phyloP scores from a whole-genome alignment of 1,140 invertebrate genomes.

The Arctopsyche grandis region DNA sequence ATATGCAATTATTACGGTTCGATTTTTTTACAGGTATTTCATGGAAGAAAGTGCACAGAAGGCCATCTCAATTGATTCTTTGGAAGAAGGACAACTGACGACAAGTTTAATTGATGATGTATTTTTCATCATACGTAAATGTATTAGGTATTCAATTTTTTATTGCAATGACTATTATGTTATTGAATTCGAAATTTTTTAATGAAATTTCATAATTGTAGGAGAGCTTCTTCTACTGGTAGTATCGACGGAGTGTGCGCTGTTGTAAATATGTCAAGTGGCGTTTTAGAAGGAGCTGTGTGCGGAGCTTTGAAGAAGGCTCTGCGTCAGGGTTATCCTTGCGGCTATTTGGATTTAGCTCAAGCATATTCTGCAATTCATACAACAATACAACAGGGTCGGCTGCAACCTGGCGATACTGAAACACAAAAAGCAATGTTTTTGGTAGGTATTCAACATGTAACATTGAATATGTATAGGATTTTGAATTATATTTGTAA shows the following conservation, averaged over 20 bases:
- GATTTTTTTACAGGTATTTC: conserved; percentile 83
- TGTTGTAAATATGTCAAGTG: conserved; percentile 93
- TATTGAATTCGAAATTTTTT: not conserved
- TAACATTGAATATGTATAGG: not conserved
- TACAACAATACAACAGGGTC: conserved; percentile 83
- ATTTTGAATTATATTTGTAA: not conserved
- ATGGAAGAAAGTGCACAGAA: conserved; percentile 96
- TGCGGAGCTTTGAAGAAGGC: conserved; percentile 79
- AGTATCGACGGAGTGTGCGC: conserved; percentile 97
- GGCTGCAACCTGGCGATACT: conserved; percentile 81
- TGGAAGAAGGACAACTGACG: conserved; percentile 76
- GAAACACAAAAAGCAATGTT: conserved; percentile 79
- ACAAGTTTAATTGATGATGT: conserved; percentile 98
- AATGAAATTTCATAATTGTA: conserved; percentile 56
- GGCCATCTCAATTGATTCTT: conserved; percentile 87
- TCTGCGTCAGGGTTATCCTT: conserved; percentile 86
- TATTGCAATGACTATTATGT: not conserved
- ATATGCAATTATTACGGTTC: too few relatives aligned
- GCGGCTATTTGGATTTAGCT: conserved; percentile 84
- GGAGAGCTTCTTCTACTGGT: conserved; percentile 86
- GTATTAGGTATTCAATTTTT: conserved; percentile 76
- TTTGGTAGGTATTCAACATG: conserved; percentile 69
- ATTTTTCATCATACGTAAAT: conserved; percentile 98
- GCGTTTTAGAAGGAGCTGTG: conserved; percentile 89
- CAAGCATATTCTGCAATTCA: conserved; percentile 84